Percentiles rank a stretch among this genome's conserved stretches.
phyloP scores from a whole-genome alignment of 2,113 vertebrate species.

The Rhea americana region DNA sequence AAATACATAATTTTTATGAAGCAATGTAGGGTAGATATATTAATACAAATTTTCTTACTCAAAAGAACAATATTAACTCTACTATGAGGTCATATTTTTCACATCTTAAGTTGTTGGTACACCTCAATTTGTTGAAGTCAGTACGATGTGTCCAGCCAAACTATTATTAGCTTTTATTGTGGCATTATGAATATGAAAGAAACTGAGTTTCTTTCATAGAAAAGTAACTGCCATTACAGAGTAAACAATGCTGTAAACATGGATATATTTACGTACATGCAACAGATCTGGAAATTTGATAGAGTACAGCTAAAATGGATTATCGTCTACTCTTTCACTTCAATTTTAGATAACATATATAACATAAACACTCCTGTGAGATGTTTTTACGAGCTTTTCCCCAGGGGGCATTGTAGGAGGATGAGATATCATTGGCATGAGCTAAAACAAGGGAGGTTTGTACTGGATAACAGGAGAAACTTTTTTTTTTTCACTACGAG shows the following conservation, averaged over 20 bases:
- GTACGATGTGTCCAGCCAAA: not conserved
- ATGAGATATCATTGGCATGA: accelerated
- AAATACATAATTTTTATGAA: not conserved
- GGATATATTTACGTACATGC: accelerated
- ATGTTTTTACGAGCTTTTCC: not conserved
- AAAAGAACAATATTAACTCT: not conserved
- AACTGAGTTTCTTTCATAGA: not conserved
- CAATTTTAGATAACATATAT: not conserved
- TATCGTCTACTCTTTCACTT: not conserved
- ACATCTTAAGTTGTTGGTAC: not conserved
- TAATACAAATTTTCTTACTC: not conserved
- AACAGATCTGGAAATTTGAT: not conserved
- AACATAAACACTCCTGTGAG: not conserved
- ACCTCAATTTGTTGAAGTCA: not conserved
- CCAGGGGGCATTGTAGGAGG: accelerated
- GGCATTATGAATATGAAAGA: accelerated
- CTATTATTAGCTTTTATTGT: not conserved
- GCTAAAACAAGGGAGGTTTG: not conserved
- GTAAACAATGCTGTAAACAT: accelerated
- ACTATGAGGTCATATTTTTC: not conserved
- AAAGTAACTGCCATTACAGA: not conserved
- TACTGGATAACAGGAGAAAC: not conserved
- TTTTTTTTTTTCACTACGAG: not conserved
- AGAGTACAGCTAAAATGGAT: not conserved
- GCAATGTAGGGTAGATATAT: not conserved